These are phyloP conservation scores for Sesamia nonagrioides DNA, from an alignment of 1,140 invertebrate genomes.

Conservation along the genomic window DNA sequence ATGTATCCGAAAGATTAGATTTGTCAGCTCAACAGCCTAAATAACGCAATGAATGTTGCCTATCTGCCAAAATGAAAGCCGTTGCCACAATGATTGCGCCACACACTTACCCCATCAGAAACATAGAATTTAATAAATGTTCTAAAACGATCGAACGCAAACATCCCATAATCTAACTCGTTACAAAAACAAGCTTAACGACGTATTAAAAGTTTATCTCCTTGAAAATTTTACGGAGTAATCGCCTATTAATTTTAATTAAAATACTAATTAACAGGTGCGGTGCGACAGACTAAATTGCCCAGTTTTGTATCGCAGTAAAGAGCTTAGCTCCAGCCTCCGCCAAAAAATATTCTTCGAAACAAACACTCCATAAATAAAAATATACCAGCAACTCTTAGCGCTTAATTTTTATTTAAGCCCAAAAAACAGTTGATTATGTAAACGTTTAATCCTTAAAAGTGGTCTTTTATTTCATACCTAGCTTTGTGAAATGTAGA, in stretches of 20 bases:
- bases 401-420: constrained; percentile 70
- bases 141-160: constrained; percentile 21
- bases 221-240: constrained; percentile 73
- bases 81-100: too few species aligned
- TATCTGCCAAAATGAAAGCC: too few species aligned
- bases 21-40: too few species aligned
- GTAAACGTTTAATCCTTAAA: constrained; percentile 71
- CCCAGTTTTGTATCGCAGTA: constrained; percentile 71
- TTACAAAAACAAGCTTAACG: constrained; percentile 49
- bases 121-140: too few species aligned
- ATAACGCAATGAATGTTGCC: too few species aligned
- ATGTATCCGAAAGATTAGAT: too few species aligned
- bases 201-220: constrained; percentile 62
- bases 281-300: constrained; percentile 78
- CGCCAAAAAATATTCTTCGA: constrained; percentile 78
- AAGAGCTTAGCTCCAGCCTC: constrained; percentile 73
- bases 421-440: constrained; percentile 74
- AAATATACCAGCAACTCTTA: constrained; percentile 61
- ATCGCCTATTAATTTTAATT: constrained; percentile 85
- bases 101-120: too few species aligned
- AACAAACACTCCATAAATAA: constrained; percentile 68
- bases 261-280: constrained; percentile 81
- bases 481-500: constrained; percentile 42
- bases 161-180: constrained; percentile 43
- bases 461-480: constrained; percentile 33